phyloP scores from a whole-genome alignment of 2,888 invertebrate species.

The Mystacides longicornis region DNA sequence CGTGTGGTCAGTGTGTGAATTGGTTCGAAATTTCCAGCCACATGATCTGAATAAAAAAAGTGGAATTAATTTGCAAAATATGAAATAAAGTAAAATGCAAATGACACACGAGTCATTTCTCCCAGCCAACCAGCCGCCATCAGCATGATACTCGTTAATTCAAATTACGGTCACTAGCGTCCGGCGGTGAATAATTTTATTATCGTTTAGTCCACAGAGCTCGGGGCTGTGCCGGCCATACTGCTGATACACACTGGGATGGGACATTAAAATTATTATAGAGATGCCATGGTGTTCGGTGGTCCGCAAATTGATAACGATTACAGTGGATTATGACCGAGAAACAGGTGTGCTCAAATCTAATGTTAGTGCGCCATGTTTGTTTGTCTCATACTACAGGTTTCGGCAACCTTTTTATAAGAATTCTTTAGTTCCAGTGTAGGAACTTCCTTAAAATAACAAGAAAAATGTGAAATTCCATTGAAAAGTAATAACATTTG shows the following conservation, averaged over 20 bases:
- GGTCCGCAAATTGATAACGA: constrained; percentile 26
- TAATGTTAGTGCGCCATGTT: constrained; percentile 12
- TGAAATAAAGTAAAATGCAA: too few species aligned
- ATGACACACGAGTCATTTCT: too few species aligned
- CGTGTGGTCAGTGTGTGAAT: too few species aligned
- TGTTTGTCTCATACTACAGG: constrained; percentile 7
- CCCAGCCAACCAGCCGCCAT: neutral
- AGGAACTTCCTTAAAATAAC: too few species aligned
- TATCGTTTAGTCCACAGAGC: constrained; percentile 20
- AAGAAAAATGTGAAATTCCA: too few species aligned
- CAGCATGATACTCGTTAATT: constrained; percentile 21
- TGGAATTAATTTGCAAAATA: too few species aligned
- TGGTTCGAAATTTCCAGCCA: too few species aligned
- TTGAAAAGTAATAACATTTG: too few species aligned
- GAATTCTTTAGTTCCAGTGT: too few species aligned
- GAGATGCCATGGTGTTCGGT: constrained; percentile 11
- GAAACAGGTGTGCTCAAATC: constrained; percentile 18
- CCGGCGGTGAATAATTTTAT: constrained; percentile 23
- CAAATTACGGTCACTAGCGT: constrained; percentile 24
- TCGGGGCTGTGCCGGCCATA: constrained; percentile 3
- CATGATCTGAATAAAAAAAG: too few species aligned
- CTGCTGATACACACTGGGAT: constrained; percentile 4
- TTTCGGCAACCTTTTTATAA: too few species aligned
- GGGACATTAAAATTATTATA: constrained; percentile 20
- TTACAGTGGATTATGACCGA: constrained; percentile 22